phyloP scores from a whole-genome alignment of 2,113 vertebrate species.

The Marcusenius ussheri region DNA sequence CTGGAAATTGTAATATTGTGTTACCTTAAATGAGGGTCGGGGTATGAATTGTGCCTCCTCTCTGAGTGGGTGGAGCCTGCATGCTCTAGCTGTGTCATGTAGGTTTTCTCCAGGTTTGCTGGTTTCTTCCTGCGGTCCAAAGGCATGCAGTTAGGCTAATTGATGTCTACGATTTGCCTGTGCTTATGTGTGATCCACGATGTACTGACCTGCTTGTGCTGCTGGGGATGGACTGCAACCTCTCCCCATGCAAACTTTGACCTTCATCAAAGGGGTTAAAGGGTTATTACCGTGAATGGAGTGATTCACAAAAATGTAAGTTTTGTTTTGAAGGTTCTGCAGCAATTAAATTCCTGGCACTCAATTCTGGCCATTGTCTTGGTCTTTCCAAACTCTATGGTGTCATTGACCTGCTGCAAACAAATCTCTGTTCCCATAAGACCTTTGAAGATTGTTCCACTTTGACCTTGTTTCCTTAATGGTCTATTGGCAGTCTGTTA shows the following conservation, averaged over 20 bases:
- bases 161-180: neutral
- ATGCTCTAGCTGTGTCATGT: neutral
- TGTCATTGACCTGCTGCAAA: neutral
- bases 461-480: neutral
- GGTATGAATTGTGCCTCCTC: neutral
- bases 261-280: neutral
- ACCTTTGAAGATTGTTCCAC: neutral
- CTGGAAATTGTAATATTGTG: neutral
- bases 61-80: neutral
- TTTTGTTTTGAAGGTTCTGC: neutral
- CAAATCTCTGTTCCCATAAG: neutral
- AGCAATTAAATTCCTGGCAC: neutral
- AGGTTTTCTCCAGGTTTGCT: neutral
- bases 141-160: neutral
- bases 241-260: neutral
- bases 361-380: neutral
- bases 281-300: neutral
- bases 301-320: neutral
- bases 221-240: neutral
- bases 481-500: neutral
- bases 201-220: neutral
- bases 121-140: neutral
- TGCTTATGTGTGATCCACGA: neutral
- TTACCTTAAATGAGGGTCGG: neutral
- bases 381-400: neutral